Conservation (phyloP, 1,140 invertebrate genomes). For the Cotesia chilonis region DNA sequence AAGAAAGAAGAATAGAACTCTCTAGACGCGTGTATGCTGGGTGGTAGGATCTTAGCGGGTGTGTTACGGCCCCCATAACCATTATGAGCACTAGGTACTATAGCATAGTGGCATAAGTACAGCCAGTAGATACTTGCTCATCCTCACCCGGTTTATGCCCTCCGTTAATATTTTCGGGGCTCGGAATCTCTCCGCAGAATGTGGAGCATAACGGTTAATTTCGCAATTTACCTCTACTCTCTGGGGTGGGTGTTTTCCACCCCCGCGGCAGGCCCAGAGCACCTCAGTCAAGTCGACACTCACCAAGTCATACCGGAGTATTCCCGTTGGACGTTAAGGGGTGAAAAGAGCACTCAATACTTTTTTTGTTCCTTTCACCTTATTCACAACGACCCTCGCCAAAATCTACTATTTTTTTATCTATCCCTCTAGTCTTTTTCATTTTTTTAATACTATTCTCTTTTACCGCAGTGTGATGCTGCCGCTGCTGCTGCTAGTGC, state of each 20-base stretch:
- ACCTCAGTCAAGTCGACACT: constrained; percentile 7
- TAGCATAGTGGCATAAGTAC: no score
- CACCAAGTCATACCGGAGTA: neutral
- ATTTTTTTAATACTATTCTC: no score
- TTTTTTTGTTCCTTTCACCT: neutral
- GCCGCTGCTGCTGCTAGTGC: no score
- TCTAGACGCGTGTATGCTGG: no score
- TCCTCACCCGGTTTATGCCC: neutral
- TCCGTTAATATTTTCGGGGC: constrained; percentile 21
- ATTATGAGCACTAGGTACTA: constrained; percentile 4
- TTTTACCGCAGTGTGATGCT: no score
- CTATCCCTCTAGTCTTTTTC: no score
- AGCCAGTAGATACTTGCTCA: neutral
- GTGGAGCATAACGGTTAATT: constrained; percentile 33
- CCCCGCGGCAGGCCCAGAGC: neutral
- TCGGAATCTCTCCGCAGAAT: neutral
- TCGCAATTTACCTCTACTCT: constrained; percentile 9
- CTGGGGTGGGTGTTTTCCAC: no score
- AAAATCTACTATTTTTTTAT: no score
- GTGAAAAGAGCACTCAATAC: neutral
- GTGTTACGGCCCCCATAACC: constrained; percentile 31
- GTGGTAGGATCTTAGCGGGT: constrained; percentile 1
- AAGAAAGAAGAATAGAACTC: no score
- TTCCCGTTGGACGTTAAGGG: constrained; percentile 1
- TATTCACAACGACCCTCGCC: no score